phyloP scores from a whole-genome alignment of 2,113 vertebrate species.

The Catharus bicknelli region DNA sequence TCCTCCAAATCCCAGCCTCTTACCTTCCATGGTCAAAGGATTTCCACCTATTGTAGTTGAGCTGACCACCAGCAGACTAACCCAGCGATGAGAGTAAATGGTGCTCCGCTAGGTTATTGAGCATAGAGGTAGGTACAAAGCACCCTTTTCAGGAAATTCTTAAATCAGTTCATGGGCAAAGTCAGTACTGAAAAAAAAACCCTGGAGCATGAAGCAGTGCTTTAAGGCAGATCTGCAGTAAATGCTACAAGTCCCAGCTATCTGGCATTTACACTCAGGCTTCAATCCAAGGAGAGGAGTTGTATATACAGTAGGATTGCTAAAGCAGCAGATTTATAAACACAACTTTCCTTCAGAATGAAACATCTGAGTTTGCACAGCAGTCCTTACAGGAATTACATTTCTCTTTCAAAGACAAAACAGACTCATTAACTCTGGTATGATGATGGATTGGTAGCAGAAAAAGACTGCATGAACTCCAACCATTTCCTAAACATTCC shows the following conservation, averaged over 20 bases:
- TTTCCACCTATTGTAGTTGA: neutral
- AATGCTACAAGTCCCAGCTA: neutral
- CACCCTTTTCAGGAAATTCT: neutral
- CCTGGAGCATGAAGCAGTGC: neutral
- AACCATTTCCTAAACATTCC: neutral
- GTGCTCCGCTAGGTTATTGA: neutral
- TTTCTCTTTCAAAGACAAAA: constrained; percentile 4
- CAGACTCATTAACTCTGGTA: neutral
- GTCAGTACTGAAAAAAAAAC: neutral
- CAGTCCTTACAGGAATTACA: neutral
- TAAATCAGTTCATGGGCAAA: neutral
- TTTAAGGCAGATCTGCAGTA: neutral
- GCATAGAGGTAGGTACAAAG: neutral
- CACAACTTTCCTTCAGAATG: constrained; percentile 1
- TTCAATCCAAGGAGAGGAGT: neutral
- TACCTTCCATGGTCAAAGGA: neutral
- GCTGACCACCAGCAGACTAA: neutral
- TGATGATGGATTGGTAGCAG: neutral
- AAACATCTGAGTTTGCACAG: neutral
- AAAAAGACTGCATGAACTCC: neutral
- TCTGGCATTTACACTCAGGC: neutral
- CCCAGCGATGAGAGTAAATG: neutral
- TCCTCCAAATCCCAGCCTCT: neutral
- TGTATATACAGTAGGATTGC: neutral
- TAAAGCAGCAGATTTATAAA: constrained; percentile 17